A percentile compares a stretch with the other conserved stretches of the same genome.
Conservation (phyloP, 2,888 invertebrate species). For the Coelinius sp. region DNA sequence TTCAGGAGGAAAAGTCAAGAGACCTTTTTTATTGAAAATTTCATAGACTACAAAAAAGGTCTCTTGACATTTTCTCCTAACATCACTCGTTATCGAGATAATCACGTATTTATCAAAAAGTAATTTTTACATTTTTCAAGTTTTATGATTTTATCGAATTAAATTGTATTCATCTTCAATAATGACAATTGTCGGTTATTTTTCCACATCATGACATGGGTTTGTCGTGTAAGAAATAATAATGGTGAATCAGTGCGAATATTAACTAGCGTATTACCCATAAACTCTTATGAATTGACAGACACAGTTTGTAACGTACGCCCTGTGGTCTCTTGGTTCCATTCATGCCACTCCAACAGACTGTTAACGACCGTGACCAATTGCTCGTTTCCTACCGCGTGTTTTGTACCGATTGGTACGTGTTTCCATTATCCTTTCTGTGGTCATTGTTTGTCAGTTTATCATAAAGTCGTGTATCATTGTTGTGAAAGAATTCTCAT, state of each 20-base stretch:
- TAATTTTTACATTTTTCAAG: too few species aligned
- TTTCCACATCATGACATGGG: too few species aligned
- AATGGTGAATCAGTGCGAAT: background rate
- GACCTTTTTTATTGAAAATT: too few species aligned
- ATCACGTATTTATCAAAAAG: too few species aligned
- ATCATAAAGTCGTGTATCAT: background rate
- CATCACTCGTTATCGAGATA: too few species aligned
- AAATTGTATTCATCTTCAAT: too few species aligned
- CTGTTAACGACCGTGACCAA: slow-evolving; percentile 60
- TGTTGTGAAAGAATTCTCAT: background rate
- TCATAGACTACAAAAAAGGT: too few species aligned
- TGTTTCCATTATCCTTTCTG: slow-evolving; percentile 45
- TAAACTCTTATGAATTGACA: slow-evolving; percentile 15
- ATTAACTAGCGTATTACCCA: slow-evolving; percentile 1
- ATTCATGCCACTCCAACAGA: slow-evolving; percentile 48
- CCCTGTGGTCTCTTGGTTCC: slow-evolving; percentile 26
- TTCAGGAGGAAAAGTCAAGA: too few species aligned
- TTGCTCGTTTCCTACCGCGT: slow-evolving; percentile 58
- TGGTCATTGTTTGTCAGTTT: slow-evolving; percentile 6
- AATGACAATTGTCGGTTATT: too few species aligned
- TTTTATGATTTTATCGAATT: too few species aligned
- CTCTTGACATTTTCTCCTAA: too few species aligned
- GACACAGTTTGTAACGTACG: slow-evolving; percentile 4
- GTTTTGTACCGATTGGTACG: slow-evolving; percentile 45
- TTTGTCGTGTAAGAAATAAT: too few species aligned